Conservation (phyloP, 2,113 vertebrate species). For the Ameiurus melas region DNA sequence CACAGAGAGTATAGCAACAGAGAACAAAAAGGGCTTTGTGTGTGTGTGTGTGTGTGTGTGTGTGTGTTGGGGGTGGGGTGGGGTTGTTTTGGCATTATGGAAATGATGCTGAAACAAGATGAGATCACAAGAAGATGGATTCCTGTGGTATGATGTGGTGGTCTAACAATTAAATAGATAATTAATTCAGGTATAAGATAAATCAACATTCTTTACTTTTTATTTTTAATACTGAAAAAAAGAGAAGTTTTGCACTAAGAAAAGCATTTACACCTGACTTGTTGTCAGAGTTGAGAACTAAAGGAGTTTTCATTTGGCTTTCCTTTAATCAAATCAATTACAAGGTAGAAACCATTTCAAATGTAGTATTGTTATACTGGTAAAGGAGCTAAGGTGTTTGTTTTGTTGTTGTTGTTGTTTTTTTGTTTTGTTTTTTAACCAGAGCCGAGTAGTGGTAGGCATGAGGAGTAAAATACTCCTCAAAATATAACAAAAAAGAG, state of each 20-base stretch:
- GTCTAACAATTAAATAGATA: background rate
- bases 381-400: background rate
- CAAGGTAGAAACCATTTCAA: background rate
- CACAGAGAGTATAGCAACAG: slow-evolving; percentile 39
- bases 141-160: background rate
- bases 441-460: background rate
- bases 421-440: too few species aligned
- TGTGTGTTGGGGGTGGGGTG: background rate
- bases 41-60: slow-evolving; percentile 26
- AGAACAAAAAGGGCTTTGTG: slow-evolving; percentile 36
- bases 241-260: background rate
- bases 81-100: background rate
- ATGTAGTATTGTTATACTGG: background rate
- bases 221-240: background rate
- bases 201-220: background rate
- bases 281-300: background rate
- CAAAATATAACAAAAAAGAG: background rate
- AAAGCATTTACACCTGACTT: background rate
- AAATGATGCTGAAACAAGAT: slow-evolving; percentile 7
- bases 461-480: background rate
- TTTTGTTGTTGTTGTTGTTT: too few species aligned
- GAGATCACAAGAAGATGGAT: background rate
- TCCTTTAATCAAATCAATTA: background rate
- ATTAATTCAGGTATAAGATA: slow-evolving; percentile 1
- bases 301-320: background rate